These are phyloP conservation scores for Esperia sulphurella DNA, from an alignment of 2,888 invertebrate genomes.

Conservation along the genomic window DNA sequence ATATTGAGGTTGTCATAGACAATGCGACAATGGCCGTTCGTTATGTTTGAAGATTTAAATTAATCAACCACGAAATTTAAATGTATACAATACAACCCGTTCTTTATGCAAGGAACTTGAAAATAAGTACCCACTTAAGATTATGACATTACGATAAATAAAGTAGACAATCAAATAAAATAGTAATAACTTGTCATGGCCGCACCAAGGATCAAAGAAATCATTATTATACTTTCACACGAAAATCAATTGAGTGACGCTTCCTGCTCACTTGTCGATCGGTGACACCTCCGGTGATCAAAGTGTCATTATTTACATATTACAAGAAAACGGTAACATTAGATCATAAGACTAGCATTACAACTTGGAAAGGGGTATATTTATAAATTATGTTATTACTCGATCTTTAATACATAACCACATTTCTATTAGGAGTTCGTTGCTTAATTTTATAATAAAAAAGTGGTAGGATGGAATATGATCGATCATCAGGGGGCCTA, in stretches of 20 bases:
- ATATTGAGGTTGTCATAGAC: constrained; percentile 38
- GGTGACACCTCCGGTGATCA: constrained; percentile 51
- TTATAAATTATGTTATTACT: too few relatives aligned
- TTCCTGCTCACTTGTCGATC: constrained; percentile 31
- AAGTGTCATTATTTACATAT: constrained; percentile 55
- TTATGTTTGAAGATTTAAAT: constrained; percentile 13
- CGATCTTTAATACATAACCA: too few relatives aligned
- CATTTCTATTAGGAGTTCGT: too few relatives aligned
- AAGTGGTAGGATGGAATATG: too few relatives aligned
- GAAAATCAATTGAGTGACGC: constrained; percentile 44
- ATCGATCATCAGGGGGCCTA: too few relatives aligned
- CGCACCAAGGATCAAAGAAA: too few relatives aligned
- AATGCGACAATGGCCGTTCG: constrained; percentile 25
- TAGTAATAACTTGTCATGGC: too few relatives aligned
- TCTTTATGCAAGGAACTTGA: too few relatives aligned
- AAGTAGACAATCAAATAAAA: background rate
- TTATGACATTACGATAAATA: background rate
- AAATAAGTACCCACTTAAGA: background rate
- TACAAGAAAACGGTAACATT: constrained; percentile 24
- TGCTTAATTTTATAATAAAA: too few relatives aligned
- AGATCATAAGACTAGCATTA: too few relatives aligned
- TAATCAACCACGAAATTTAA: constrained; percentile 14
- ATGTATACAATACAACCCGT: constrained; percentile 9
- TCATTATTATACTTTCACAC: constrained; percentile 29
- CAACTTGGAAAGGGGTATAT: background rate